phyloP scores from a whole-genome alignment of 2,888 invertebrate species.

The Ametastegia equiseti region DNA sequence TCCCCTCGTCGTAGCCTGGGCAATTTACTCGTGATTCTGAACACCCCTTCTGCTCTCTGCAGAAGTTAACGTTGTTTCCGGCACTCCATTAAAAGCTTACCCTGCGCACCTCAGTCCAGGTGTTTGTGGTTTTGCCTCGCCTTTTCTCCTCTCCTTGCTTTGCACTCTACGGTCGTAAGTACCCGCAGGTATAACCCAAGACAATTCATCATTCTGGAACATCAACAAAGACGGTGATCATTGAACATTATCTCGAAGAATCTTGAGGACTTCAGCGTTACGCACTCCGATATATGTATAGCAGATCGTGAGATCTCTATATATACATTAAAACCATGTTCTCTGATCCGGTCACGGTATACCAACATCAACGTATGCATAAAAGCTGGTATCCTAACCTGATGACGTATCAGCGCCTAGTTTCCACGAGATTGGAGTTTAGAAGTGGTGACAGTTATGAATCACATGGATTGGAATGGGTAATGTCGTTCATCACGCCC shows the following conservation, averaged over 20 bases:
- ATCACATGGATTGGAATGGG: slow-evolving; percentile 66
- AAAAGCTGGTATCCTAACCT: not conserved
- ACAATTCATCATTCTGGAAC: not conserved
- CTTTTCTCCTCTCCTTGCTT: not conserved
- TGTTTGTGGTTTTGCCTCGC: slow-evolving; percentile 63
- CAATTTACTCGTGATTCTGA: slow-evolving; percentile 70
- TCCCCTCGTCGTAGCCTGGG: slow-evolving; percentile 59
- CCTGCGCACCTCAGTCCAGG: slow-evolving; percentile 62
- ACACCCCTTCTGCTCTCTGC: slow-evolving; percentile 61
- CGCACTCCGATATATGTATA: not conserved
- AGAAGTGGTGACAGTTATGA: slow-evolving; percentile 73
- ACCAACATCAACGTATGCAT: not conserved
- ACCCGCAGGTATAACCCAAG: not conserved
- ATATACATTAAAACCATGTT: not conserved
- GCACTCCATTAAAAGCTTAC: slow-evolving; percentile 74
- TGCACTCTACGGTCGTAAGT: too few species aligned
- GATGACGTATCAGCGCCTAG: slow-evolving; percentile 11
- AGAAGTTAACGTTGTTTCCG: slow-evolving; percentile 71
- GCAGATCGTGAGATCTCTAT: not conserved
- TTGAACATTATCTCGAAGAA: not conserved
- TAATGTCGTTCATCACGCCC: slow-evolving; percentile 68
- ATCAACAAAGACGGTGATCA: not conserved
- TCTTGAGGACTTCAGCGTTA: too few species aligned
- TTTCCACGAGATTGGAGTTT: slow-evolving; percentile 58
- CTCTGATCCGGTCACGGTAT: not conserved